Conservation (phyloP, 2,888 invertebrate species). For the Sclerodermus sp. region DNA sequence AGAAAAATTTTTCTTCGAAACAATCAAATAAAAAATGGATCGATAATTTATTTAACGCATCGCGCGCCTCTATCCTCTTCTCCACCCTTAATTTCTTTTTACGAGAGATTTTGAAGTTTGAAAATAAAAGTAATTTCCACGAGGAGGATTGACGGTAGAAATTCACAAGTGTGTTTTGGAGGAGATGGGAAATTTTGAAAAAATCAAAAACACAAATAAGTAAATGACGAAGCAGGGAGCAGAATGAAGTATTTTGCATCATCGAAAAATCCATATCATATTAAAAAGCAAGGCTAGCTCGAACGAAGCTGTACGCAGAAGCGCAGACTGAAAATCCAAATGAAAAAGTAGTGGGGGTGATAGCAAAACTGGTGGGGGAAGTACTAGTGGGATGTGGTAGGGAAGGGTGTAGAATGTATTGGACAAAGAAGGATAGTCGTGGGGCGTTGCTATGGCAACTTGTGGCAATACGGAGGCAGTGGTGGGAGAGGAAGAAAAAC, state of each 20-base stretch:
- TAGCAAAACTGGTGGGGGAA: too few relatives aligned
- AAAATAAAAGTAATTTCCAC: not conserved
- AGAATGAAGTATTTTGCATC: not conserved
- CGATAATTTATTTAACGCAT: constrained; percentile 25
- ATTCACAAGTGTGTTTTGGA: not conserved
- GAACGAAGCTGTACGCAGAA: constrained; percentile 29
- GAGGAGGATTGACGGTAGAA: not conserved
- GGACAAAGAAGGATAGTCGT: constrained; percentile 42
- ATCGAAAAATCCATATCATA: not conserved
- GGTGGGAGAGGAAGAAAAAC: not conserved
- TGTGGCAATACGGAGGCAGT: constrained; percentile 20
- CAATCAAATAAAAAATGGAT: too few relatives aligned
- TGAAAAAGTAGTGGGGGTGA: not conserved
- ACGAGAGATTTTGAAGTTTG: not conserved
- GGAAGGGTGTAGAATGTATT: constrained; percentile 15
- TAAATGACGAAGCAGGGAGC: too few relatives aligned
- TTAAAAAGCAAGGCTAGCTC: not conserved
- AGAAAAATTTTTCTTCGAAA: too few relatives aligned
- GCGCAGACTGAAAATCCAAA: constrained; percentile 7
- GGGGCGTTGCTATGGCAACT: constrained; percentile 56
- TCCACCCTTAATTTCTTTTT: constrained; percentile 20
- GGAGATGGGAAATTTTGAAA: not conserved
- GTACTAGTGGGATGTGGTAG: not conserved
- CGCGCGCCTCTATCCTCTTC: constrained; percentile 1
- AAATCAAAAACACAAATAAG: too few relatives aligned